Conservation (phyloP, 2,113 vertebrate genomes). For the Pachyramphus minor region DNA sequence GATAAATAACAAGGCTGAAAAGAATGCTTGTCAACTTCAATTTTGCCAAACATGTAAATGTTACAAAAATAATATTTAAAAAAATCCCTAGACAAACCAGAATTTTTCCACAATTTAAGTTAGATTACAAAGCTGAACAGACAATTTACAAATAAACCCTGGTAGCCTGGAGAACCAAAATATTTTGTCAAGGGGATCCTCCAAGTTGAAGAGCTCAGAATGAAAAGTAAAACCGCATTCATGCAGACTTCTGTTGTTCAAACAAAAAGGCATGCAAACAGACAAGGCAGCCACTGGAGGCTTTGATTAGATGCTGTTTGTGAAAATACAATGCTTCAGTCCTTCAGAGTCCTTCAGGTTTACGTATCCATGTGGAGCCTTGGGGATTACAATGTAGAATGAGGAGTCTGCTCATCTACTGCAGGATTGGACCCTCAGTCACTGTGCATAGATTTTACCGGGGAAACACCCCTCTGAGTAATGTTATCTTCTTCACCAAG, state of each 20-base stretch:
- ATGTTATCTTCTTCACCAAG: background rate
- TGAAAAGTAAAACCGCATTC: background rate
- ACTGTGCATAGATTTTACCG: background rate
- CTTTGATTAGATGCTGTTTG: background rate
- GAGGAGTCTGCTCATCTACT: background rate
- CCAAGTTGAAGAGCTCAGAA: background rate
- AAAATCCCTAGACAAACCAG: background rate
- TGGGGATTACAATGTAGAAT: background rate
- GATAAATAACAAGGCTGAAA: background rate
- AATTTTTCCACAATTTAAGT: background rate
- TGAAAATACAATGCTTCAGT: background rate
- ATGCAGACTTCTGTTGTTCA: background rate
- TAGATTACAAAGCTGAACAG: background rate
- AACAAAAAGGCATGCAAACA: background rate
- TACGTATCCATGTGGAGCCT: background rate
- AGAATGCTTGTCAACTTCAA: slow-evolving; percentile 1
- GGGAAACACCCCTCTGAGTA: background rate
- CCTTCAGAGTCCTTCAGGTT: background rate
- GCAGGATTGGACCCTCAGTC: background rate
- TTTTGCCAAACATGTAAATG: background rate
- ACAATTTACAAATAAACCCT: background rate
- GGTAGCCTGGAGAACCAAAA: background rate
- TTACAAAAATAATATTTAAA: background rate
- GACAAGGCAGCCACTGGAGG: background rate
- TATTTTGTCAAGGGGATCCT: background rate